phyloP scores from a whole-genome alignment of 2,888 invertebrate species.

The Trichopoda pennipes region DNA sequence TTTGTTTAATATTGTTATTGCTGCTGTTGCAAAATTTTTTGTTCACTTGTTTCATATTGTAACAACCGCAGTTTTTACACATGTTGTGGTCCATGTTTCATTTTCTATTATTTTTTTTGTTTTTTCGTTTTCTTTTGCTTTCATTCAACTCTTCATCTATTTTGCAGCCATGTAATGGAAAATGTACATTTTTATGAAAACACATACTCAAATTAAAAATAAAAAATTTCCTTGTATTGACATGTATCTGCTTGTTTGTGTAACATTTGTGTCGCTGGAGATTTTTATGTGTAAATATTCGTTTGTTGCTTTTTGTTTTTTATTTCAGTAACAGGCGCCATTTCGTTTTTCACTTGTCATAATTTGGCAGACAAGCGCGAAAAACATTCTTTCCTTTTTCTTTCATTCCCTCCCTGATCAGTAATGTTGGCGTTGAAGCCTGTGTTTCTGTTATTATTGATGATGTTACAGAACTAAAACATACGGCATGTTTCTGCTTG shows the following conservation, averaged over 20 bases:
- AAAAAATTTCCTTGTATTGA: constrained; percentile 48
- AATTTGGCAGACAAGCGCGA: constrained; percentile 70
- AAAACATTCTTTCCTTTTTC: constrained; percentile 61
- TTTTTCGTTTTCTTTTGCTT: too few relatives aligned
- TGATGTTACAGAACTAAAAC: constrained; percentile 50
- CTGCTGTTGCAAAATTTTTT: not conserved
- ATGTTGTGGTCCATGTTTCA: constrained; percentile 63
- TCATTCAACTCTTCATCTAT: not conserved
- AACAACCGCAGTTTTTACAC: constrained; percentile 53
- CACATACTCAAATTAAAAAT: not conserved
- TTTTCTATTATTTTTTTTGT: constrained; percentile 37
- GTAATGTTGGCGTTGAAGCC: constrained; percentile 3
- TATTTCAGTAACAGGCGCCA: constrained; percentile 60
- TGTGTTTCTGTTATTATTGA: constrained; percentile 46
- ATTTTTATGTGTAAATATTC: constrained; percentile 32
- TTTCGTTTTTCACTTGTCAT: constrained; percentile 69
- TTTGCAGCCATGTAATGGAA: constrained; percentile 28
- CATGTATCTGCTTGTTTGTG: constrained; percentile 43
- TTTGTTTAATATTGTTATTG: not conserved
- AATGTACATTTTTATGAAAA: constrained; percentile 36
- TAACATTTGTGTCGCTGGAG: constrained; percentile 60
- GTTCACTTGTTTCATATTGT: not conserved
- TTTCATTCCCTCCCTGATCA: not conserved
- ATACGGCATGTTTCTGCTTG: constrained; percentile 51
- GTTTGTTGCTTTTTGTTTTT: not conserved